Evolutionary conservation across 2,888 invertebrate species (phyloP), one percentile per base, ranked within the genome.

Genomic region (Patella caerulea): DNA sequence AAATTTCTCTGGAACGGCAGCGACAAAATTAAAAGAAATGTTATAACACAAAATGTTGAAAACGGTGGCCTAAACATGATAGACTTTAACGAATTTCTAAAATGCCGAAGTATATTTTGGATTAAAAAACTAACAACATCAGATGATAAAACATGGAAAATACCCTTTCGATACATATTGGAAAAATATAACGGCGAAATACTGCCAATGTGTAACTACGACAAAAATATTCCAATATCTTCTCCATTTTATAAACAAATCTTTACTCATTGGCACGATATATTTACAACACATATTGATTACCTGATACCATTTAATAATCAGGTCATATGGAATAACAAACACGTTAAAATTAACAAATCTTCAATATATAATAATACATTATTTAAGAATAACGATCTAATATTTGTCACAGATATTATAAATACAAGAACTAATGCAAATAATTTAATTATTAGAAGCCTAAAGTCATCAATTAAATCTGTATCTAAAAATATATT

Each of bases 21-120:
- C 12, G 59, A 59, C 19, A 59, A 59, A 59, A n/a, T 59, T n/a
- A 59, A 59, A 59, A 59, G 59, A 59, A 59, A 59, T 59, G 19
- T 19, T 59, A n/a, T 59, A n/a, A 59, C 59, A n/a, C 59, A 59
- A 59, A 59, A 59, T 59, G 5, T 59, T n/a, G 19, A 59, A 19
- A 59, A 59, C 12, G 59, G 59, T n/a, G 59, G 59, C n/a, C 15
- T 59, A 59, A 59, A 59, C 19, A 59, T 59, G 59, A 59, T 59
- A n/a, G 59, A 59, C 19, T n/a, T 59, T n/a, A n/a, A 59, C 12
- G 17, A 59, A 19, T 59, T n/a, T 19, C 15, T 59, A 17, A 59
- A n/a, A 3, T 59, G 59, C 12, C 59, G 19, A 59, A 59, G 59
- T 59, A 17, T 11, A 7, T 59, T 59, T 15, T 59, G 59, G 59